These are phyloP conservation scores for Amblyjoppa proteus DNA, from an alignment of 2,888 invertebrate genomes.

Conservation along the genomic window DNA sequence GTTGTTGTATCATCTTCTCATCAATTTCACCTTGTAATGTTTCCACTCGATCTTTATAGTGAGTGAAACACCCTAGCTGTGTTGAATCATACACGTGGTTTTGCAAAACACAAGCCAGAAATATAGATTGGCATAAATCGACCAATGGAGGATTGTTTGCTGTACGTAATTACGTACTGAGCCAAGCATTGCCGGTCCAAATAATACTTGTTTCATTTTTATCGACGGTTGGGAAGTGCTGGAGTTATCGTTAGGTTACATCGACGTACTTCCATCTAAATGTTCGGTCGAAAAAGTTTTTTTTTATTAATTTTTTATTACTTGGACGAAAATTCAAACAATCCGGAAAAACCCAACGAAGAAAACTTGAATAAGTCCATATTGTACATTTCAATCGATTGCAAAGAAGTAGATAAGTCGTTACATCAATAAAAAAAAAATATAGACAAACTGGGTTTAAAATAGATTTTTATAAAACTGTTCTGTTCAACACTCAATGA, in stretches of 20 bases:
- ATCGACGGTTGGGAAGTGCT: not conserved
- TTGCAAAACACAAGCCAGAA: not conserved
- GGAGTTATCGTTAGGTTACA: constrained; percentile 19
- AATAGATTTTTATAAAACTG: not conserved
- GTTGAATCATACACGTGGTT: constrained; percentile 12
- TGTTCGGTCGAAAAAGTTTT: not conserved
- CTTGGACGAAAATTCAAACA: not conserved
- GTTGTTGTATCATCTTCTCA: constrained; percentile 18
- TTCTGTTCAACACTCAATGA: not conserved
- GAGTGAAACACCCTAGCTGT: not conserved
- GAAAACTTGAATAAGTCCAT: not conserved
- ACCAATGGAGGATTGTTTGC: not conserved
- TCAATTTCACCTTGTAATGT: constrained; percentile 51
- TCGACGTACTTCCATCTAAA: constrained; percentile 11
- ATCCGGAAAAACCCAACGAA: not conserved
- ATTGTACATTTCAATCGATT: not conserved
- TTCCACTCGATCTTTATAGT: constrained; percentile 1
- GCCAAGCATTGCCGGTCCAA: not conserved
- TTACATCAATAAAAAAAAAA: not conserved
- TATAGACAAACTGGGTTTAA: not conserved
- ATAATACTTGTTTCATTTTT: not conserved
- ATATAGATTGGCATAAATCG: not conserved
- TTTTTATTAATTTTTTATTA: not conserved
- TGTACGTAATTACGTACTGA: not conserved
- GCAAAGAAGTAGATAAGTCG: not conserved